Percentiles rank a stretch among this genome's conserved stretches.
Evolutionary conservation across 2,888 invertebrate species (phyloP).

Genomic region (Phorcus lineatus): DNA sequence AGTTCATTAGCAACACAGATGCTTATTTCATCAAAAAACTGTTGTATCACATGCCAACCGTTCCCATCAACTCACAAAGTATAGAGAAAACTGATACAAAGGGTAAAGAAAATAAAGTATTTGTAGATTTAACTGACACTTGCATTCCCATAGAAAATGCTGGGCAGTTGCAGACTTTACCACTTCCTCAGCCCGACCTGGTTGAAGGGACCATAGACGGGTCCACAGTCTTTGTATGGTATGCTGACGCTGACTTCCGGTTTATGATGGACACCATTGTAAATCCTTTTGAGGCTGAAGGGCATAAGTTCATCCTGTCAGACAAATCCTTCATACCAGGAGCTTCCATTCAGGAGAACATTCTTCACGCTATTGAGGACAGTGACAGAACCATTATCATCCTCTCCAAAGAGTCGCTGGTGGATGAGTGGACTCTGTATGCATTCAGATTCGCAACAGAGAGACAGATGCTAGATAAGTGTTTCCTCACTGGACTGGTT

Average conservation of each 20-base stretch:
- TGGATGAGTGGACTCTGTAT: constrained; percentile 13
- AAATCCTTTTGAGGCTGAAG: background rate
- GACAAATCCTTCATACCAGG: constrained; percentile 25
- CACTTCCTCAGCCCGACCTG: background rate
- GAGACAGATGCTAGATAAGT: constrained; percentile 4
- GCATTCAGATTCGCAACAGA: constrained; percentile 18
- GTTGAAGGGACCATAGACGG: background rate
- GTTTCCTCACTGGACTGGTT: constrained; percentile 6
- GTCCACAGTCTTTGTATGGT: constrained; percentile 19
- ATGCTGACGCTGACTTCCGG: constrained; percentile 17
- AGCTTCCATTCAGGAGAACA: constrained; percentile 20
- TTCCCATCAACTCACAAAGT: background rate
- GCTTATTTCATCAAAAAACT: background rate
- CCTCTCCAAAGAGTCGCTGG: background rate
- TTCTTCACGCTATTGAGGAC: constrained; percentile 8
- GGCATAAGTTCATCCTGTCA: constrained; percentile 4
- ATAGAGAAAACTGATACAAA: background rate
- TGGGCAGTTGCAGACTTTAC: background rate
- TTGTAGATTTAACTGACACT: no score
- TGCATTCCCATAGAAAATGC: no score
- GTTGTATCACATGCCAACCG: background rate
- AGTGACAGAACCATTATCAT: constrained; percentile 14
- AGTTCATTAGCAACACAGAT: background rate
- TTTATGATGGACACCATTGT: constrained; percentile 21
- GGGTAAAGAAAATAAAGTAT: background rate